A percentile compares a stretch with the other conserved stretches of the same genome.
phyloP scores from a whole-genome alignment of 2,797 vertebrate genomes.

The Sebastes minor region DNA sequence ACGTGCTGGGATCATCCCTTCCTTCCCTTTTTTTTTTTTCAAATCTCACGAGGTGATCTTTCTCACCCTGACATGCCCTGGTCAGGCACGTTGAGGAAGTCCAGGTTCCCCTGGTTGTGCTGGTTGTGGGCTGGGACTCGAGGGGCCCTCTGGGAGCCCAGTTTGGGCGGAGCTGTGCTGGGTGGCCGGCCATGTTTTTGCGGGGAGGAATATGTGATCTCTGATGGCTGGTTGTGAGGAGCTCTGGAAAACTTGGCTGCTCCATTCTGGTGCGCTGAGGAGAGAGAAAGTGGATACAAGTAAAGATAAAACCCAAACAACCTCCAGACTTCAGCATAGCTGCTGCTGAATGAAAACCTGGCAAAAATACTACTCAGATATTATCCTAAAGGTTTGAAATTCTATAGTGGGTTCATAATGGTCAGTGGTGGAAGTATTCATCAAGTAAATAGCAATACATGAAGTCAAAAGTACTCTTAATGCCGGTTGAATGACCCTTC shows the following conservation, averaged over 20 bases:
- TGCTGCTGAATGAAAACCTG: not conserved
- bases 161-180: conserved; percentile 66
- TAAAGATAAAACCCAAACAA: not conserved
- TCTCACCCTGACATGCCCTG: conserved; percentile 94
- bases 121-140: conserved; percentile 57
- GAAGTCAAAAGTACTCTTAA: not conserved
- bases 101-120: conserved; percentile 83
- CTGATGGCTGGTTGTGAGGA: conserved; percentile 27
- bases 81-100: conserved; percentile 96
- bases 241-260: conserved; percentile 75
- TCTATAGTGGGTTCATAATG: not conserved
- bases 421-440: not conserved
- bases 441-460: not conserved
- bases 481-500: not conserved
- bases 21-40: not conserved
- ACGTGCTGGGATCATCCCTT: not conserved
- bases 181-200: conserved; percentile 79
- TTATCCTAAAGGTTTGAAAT: not conserved
- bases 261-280: conserved; percentile 86
- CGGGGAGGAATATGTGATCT: conserved; percentile 73
- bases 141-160: conserved; percentile 60
- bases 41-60: not conserved
- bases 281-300: not conserved
- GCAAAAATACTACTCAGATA: not conserved
- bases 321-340: not conserved